Percentiles rank a stretch among this genome's conserved stretches.
Conservation (phyloP, 2,113 vertebrate species). For the Mustela nigripes region DNA sequence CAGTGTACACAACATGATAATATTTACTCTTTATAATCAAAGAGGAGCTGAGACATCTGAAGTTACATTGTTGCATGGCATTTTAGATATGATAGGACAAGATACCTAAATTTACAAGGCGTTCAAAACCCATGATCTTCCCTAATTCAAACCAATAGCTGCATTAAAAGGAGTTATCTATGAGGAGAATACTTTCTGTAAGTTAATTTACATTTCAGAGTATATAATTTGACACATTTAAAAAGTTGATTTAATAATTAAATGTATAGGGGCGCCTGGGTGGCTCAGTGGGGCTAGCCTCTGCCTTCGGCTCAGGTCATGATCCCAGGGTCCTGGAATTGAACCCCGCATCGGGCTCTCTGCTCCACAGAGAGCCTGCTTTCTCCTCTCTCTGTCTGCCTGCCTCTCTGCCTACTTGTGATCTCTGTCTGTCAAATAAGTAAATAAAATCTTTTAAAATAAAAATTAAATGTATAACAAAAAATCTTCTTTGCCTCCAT, state of each 20-base stretch:
- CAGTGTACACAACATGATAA: neutral
- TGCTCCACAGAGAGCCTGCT: no score
- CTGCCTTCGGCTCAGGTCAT: no score
- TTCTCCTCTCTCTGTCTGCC: no score
- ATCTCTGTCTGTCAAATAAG: no score
- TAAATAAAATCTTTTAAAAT: no score
- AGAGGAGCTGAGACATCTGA: neutral
- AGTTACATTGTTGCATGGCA: neutral
- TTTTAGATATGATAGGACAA: neutral
- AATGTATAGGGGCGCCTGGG: neutral
- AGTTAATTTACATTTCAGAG: neutral
- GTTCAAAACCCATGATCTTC: neutral
- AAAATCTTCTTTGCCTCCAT: neutral
- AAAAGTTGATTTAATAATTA: neutral
- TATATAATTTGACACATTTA: neutral
- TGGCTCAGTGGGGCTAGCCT: no score
- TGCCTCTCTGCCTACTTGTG: no score
- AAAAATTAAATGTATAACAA: neutral
- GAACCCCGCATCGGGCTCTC: no score
- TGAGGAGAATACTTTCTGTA: neutral
- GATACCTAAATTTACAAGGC: neutral
- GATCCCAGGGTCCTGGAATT: no score
- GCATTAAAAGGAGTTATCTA: neutral
- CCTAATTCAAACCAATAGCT: neutral
- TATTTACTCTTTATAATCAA: neutral